Percentiles rank a stretch among this genome's conserved stretches.
These are phyloP conservation scores for Oreochromis spilurus DNA, from an alignment of 2,113 vertebrate genomes.

Conservation along the genomic window DNA sequence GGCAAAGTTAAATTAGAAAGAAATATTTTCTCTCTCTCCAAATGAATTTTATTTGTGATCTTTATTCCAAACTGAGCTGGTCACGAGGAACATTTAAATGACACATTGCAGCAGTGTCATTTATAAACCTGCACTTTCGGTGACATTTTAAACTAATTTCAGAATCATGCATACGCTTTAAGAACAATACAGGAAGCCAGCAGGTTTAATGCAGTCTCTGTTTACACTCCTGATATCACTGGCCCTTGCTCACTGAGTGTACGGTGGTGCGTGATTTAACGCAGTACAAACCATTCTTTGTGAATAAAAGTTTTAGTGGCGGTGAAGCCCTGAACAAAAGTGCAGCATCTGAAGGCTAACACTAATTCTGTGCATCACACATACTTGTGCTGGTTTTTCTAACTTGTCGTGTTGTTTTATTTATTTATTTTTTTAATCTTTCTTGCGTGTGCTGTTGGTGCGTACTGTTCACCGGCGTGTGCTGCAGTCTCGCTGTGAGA, in stretches of 20 bases:
- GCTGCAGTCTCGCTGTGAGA: background rate
- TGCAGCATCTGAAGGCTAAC: background rate
- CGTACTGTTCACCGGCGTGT: background rate
- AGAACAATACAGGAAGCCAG: background rate
- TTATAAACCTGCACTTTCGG: background rate
- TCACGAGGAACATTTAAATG: background rate
- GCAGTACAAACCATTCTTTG: background rate
- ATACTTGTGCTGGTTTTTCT: background rate
- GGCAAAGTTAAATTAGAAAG: background rate
- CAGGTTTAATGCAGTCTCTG: slow-evolving; percentile 14
- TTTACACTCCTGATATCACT: slow-evolving; percentile 20
- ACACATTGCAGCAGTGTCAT: background rate
- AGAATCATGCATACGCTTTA: background rate
- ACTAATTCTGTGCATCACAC: background rate
- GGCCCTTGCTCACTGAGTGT: background rate
- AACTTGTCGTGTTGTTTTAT: background rate
- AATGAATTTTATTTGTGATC: background rate
- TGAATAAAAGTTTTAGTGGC: background rate
- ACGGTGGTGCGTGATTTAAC: background rate
- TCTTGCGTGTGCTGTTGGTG: background rate
- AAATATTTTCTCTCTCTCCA: background rate
- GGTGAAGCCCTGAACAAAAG: background rate
- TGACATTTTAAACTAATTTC: background rate
- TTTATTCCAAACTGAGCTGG: background rate
- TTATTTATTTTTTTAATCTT: background rate